Conservation (phyloP, 2,888 invertebrate species). For the Polylopha cassiicola region DNA sequence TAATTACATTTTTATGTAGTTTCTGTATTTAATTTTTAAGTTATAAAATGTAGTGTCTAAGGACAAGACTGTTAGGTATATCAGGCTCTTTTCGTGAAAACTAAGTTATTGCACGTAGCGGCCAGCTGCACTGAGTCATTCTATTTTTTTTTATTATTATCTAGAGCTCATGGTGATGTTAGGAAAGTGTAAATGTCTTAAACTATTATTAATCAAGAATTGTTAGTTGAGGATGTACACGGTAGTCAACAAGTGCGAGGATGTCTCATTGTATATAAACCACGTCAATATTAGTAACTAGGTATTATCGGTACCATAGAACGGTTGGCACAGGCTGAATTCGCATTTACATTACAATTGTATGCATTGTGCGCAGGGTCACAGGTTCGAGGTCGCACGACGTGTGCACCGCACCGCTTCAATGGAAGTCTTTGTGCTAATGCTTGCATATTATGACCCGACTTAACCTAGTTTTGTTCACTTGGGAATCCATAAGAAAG, state of each 20-base stretch:
- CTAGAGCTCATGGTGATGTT: too few species aligned
- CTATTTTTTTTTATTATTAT: too few species aligned
- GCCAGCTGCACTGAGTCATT: too few species aligned
- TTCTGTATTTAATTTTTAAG: too few species aligned
- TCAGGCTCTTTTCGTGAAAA: too few species aligned
- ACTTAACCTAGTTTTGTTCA: conserved; percentile 22
- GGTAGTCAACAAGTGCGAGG: conserved; percentile 8
- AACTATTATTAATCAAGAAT: too few species aligned
- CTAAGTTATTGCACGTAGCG: conserved; percentile 18
- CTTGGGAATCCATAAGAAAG: conserved; percentile 14
- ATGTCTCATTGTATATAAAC: conserved; percentile 7
- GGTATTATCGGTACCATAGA: conserved; percentile 53
- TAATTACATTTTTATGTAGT: too few species aligned
- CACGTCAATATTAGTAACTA: conserved; percentile 4
- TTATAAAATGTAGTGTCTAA: too few species aligned
- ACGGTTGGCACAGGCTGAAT: conserved; percentile 50
- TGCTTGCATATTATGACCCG: conserved; percentile 18
- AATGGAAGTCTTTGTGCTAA: conserved; percentile 29
- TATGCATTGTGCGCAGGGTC: conserved; percentile 64
- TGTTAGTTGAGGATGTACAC: too few species aligned
- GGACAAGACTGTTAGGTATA: too few species aligned
- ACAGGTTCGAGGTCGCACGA: conserved; percentile 66
- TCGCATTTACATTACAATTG: conserved; percentile 68
- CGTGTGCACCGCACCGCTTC: conserved; percentile 42
- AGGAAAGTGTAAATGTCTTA: too few species aligned